Conservation (phyloP, 2,797 vertebrate genomes). For the Atherinosoma microstoma region DNA sequence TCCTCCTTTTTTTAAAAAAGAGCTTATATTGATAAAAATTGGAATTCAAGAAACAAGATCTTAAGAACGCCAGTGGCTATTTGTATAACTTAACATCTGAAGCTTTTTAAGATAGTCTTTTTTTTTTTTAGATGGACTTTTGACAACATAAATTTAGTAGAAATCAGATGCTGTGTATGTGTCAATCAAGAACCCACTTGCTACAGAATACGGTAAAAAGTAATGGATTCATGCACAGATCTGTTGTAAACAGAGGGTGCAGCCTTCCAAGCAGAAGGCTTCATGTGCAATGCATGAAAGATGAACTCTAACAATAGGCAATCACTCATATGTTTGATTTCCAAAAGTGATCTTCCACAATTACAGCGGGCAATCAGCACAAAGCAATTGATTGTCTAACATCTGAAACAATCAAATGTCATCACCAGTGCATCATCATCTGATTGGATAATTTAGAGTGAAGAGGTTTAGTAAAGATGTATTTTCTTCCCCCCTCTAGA, state of each 20-base stretch:
- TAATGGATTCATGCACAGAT: neutral
- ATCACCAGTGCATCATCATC: slow-evolving; percentile 21
- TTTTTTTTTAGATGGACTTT: too few relatives aligned
- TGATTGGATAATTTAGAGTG: slow-evolving; percentile 57
- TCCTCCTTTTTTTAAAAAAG: too few relatives aligned
- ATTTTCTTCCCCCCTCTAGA: too few relatives aligned
- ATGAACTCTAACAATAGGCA: slow-evolving; percentile 41
- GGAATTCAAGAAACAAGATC: too few relatives aligned
- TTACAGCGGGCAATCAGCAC: slow-evolving; percentile 39
- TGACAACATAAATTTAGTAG: neutral
- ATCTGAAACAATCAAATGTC: slow-evolving; percentile 10
- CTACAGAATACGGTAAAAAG: neutral
- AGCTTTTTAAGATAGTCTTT: too few relatives aligned
- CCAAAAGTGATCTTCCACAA: slow-evolving; percentile 29
- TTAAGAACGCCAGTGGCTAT: too few relatives aligned
- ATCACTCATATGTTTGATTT: slow-evolving; percentile 43
- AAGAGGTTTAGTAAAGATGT: slow-evolving; percentile 24
- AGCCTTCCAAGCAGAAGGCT: slow-evolving; percentile 18
- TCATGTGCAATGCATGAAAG: slow-evolving; percentile 2
- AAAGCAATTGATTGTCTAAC: slow-evolving; percentile 47
- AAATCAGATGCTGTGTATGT: neutral
- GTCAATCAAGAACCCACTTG: neutral
- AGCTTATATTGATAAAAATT: too few relatives aligned
- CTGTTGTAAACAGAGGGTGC: neutral
- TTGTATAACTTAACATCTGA: too few relatives aligned